Evolutionary conservation across 2,888 invertebrate species (phyloP), one percentile per base, ranked within the genome.

Genomic region (Epinotia brunnichana): DNA sequence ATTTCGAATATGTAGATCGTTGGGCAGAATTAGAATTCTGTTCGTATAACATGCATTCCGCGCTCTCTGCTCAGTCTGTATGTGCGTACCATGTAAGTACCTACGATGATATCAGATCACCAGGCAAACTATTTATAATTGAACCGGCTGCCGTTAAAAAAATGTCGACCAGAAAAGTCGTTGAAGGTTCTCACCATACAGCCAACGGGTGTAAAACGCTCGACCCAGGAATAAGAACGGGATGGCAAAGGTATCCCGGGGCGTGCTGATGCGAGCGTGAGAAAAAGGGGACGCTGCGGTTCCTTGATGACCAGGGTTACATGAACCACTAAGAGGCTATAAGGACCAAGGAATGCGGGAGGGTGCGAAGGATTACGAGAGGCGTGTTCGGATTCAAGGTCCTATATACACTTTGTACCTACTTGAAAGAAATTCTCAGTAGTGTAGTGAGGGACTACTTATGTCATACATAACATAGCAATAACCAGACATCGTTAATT

Each of bases 241-340:
- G 89, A 90, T 77, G 79, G 82, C 78, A 70, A 75, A 77, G 78
- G 80, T 82, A 81, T 84, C 85, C 85, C 80, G 83, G 84, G 85
- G 87, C 86, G 85, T 81, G 82, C 83, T 86, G 87, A 88, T 85
- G 86, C 87, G 87, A 91, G 83, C 92, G 92, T 92, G 92, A 91
- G 92, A 92, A 92, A 89, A 89, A 90, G 86, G 90, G 90, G 90
- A 87, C 86, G 88, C 84, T 83, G 84, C 83, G 87, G 85, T 87
- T 89, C 89, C 89, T 86, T 81, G 76, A 78, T 76, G 76, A 91
- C 85, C 77, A 90, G 91, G 90, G 82, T 76, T 78, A 76, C 90
- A 92, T 81, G 73, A 82, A 74, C 69, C 66, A 54, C 72, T 35
- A 80, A 78, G 82, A 85, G 81, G 75, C 76, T 56, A 35, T 41